phyloP scores from a whole-genome alignment of 2,113 vertebrate genomes.

The Tauraco erythrolophus region DNA sequence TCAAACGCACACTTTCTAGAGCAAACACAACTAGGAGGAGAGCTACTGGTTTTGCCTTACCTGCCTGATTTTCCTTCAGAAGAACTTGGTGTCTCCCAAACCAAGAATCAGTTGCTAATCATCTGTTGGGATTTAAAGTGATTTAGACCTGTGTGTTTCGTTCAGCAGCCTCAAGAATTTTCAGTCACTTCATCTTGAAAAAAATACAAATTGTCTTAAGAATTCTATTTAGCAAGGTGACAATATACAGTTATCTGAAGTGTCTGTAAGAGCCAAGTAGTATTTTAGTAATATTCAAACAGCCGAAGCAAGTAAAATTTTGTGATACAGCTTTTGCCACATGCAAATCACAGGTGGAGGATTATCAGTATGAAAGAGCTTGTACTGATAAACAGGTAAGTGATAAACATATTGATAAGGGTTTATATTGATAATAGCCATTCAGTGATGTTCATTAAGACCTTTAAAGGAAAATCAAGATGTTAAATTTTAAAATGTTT shows the following conservation, averaged over 20 bases:
- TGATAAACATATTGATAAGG: background rate
- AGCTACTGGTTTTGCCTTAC: background rate
- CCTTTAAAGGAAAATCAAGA: background rate
- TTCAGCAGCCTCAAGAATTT: background rate
- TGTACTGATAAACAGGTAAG: background rate
- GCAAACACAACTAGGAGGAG: background rate
- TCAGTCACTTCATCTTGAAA: background rate
- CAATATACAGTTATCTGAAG: background rate
- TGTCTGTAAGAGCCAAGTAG: background rate
- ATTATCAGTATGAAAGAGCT: background rate
- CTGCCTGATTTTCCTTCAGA: background rate
- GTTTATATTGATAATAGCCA: background rate
- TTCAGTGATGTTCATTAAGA: background rate
- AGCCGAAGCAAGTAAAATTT: background rate
- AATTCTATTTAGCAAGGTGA: background rate
- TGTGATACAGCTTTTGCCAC: background rate
- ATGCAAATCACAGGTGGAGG: background rate
- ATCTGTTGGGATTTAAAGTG: background rate
- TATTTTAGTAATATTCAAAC: background rate
- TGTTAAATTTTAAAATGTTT: background rate
- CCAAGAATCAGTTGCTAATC: background rate
- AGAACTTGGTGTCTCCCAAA: background rate
- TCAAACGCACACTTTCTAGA: background rate
- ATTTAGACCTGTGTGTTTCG: background rate
- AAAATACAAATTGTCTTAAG: background rate